Conservation (phyloP, 1,140 invertebrate species). For the Aphelinus atriplicis region DNA sequence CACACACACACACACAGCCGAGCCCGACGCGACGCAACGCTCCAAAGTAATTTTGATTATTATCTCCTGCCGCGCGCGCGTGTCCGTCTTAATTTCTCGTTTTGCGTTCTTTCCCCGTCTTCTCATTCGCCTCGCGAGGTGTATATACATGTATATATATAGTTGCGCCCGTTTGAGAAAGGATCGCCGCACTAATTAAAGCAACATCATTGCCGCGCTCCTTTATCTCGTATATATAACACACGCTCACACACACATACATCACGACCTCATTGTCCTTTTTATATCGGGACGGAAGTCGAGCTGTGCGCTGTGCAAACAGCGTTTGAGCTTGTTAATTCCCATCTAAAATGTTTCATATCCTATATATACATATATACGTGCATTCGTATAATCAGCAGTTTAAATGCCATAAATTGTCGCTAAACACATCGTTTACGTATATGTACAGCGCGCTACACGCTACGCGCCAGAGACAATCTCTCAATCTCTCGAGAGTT, state of each 20-base stretch:
- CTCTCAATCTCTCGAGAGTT: too few relatives aligned
- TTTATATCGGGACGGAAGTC: background rate
- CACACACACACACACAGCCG: background rate
- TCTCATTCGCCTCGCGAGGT: background rate
- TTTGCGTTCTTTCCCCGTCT: constrained; percentile 11
- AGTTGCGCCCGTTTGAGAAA: background rate
- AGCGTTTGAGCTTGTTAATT: too few relatives aligned
- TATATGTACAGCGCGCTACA: too few relatives aligned
- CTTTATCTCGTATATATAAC: background rate
- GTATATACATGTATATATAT: background rate
- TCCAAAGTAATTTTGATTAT: background rate
- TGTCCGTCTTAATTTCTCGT: constrained; percentile 28
- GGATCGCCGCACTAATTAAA: constrained; percentile 29
- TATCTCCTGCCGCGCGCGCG: background rate
- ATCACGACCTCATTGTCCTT: background rate
- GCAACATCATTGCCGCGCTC: background rate
- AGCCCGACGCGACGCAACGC: background rate
- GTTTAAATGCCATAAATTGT: too few relatives aligned
- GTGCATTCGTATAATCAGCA: too few relatives aligned
- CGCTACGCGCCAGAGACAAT: too few relatives aligned
- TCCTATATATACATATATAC: too few relatives aligned
- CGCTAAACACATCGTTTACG: too few relatives aligned
- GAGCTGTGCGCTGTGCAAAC: background rate
- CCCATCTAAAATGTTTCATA: too few relatives aligned
- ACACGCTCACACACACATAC: too few relatives aligned